phyloP scores from a whole-genome alignment of 2,888 invertebrate genomes.

The Scrobipalpa atriplicella region DNA sequence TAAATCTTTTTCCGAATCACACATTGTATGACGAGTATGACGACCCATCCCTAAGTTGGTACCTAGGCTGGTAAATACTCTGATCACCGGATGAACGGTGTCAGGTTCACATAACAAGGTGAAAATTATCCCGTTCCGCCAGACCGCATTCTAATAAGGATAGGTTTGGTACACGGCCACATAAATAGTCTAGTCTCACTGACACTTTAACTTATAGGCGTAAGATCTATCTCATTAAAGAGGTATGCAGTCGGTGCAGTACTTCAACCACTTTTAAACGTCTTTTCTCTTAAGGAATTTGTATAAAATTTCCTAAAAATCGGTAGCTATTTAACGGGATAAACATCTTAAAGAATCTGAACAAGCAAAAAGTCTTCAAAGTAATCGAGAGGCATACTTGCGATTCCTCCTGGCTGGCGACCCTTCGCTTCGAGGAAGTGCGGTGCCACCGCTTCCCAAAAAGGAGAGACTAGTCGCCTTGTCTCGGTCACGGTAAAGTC shows the following conservation, averaged over 20 bases:
- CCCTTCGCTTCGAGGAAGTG: conserved; percentile 33
- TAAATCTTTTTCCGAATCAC: no score
- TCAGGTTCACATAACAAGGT: conserved; percentile 28
- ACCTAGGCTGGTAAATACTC: background rate
- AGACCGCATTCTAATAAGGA: conserved; percentile 22
- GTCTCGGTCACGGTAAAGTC: conserved; percentile 42
- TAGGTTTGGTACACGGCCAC: conserved; percentile 21
- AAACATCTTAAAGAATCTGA: background rate
- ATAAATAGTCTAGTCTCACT: conserved; percentile 19
- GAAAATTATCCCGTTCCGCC: conserved; percentile 26
- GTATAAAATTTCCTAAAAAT: background rate
- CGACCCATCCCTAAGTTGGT: background rate
- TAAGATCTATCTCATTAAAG: conserved; percentile 21
- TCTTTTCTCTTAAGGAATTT: background rate
- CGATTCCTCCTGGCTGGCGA: conserved; percentile 18
- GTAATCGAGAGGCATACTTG: conserved; percentile 20
- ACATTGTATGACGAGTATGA: no score
- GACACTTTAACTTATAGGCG: conserved; percentile 19
- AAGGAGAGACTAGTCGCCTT: conserved; percentile 46
- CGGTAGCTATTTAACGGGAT: conserved; percentile 4
- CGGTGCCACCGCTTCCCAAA: conserved; percentile 49
- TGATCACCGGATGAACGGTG: conserved; percentile 21
- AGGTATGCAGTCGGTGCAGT: conserved; percentile 11
- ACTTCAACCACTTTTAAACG: background rate
- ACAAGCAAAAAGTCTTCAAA: conserved; percentile 14